These are phyloP conservation scores for Pandemis heparana DNA, from an alignment of 2,888 invertebrate genomes.

Conservation along the genomic window DNA sequence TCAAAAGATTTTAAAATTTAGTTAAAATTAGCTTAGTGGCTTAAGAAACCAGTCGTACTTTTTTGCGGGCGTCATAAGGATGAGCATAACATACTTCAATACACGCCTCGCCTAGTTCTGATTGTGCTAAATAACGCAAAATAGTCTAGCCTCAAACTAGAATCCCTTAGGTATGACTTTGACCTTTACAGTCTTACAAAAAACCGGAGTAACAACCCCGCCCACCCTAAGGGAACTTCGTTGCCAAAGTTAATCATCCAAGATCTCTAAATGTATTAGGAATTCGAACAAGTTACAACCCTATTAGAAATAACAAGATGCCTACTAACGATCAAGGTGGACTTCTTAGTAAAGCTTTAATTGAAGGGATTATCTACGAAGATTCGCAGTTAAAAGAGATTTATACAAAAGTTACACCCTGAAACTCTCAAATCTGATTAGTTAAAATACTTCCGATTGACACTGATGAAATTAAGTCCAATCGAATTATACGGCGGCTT, in stretches of 20 bases:
- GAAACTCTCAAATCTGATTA: not conserved
- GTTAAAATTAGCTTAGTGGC: no score
- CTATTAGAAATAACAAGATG: conserved; percentile 1
- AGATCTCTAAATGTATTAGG: conserved; percentile 1
- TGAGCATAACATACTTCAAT: not conserved
- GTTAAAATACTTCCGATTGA: conserved; percentile 5
- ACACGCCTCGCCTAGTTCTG: not conserved
- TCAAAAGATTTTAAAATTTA: no score
- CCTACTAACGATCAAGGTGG: not conserved
- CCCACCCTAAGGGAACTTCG: not conserved
- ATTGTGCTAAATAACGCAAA: not conserved
- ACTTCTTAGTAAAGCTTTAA: not conserved
- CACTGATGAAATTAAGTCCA: not conserved
- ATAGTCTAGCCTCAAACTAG: not conserved
- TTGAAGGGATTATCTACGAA: conserved; percentile 1
- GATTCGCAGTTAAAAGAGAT: not conserved
- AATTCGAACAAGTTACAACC: conserved; percentile 3
- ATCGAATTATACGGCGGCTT: not conserved
- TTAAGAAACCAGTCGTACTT: not conserved
- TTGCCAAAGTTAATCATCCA: not conserved
- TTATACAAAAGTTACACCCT: conserved; percentile 8
- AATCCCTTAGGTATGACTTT: not conserved
- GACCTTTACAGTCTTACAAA: not conserved
- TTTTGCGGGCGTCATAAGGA: not conserved
- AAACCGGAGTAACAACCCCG: not conserved